Evolutionary conservation across 2,888 invertebrate genomes (phyloP).

Genomic region (Dascillus cervinus): DNA sequence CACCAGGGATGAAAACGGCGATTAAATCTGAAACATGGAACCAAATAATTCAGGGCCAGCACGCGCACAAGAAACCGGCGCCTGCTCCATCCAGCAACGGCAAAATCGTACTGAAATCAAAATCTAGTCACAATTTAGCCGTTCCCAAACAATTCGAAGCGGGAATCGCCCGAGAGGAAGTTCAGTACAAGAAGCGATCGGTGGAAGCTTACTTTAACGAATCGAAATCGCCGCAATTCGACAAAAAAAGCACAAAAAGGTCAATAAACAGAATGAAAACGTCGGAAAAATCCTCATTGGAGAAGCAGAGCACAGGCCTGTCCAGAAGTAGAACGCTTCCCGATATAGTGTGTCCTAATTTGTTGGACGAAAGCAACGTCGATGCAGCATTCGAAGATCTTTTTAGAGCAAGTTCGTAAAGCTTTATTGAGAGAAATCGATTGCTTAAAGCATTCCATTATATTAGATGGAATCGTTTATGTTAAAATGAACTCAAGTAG

Average conservation of each 20-base stretch:
- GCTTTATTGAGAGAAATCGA: no score
- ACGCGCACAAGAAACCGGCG: constrained; percentile 32
- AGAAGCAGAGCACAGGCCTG: constrained; percentile 43
- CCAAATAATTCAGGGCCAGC: constrained; percentile 50
- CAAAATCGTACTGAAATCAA: constrained; percentile 49
- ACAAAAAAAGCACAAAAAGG: constrained; percentile 19
- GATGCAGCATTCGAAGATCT: constrained; percentile 85
- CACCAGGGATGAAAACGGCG: constrained; percentile 9
- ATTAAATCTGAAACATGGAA: constrained; percentile 76
- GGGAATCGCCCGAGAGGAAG: constrained; percentile 57
- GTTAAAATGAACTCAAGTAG: no score
- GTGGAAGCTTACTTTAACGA: constrained; percentile 67
- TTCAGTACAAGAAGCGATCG: constrained; percentile 61
- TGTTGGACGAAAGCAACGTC: constrained; percentile 71
- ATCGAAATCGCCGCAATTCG: constrained; percentile 39
- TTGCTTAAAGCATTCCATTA: constrained; percentile 5
- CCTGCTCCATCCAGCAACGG: constrained; percentile 42
- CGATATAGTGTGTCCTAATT: constrained; percentile 56
- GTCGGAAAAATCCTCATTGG: constrained; percentile 44
- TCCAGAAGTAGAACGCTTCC: constrained; percentile 72
- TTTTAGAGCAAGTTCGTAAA: constrained; percentile 47
- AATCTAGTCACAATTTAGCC: constrained; percentile 66
- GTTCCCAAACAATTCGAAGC: constrained; percentile 77
- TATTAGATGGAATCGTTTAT: no score
- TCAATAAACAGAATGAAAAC: constrained; percentile 44